phyloP scores from a whole-genome alignment of 2,113 vertebrate species.

The Leiothrix lutea region DNA sequence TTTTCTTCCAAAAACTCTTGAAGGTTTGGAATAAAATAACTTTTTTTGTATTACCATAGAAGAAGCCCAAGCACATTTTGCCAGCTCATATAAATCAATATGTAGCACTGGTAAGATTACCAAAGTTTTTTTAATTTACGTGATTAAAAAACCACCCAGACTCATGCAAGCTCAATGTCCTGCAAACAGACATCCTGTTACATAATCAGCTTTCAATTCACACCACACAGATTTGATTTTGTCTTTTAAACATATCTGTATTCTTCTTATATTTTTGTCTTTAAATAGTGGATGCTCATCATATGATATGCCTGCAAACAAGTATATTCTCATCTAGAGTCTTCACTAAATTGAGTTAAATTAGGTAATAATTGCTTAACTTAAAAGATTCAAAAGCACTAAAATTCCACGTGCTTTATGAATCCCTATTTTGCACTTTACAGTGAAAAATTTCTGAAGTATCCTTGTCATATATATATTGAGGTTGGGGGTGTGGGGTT shows the following conservation, averaged over 20 bases:
- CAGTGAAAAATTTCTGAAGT: background rate
- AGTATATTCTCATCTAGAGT: background rate
- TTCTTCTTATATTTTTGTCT: background rate
- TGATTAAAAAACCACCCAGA: background rate
- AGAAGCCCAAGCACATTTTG: background rate
- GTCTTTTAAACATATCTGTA: background rate
- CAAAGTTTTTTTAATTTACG: background rate
- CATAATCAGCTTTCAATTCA: background rate
- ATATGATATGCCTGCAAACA: background rate
- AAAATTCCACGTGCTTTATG: background rate
- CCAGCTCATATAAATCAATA: background rate
- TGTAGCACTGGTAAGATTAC: background rate
- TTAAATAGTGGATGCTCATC: background rate
- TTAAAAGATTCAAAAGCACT: background rate
- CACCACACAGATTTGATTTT: background rate
- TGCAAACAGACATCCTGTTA: background rate
- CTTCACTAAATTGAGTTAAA: background rate
- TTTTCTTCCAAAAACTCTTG: background rate
- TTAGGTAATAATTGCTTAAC: background rate
- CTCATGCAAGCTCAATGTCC: background rate
- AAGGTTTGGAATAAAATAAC: background rate
- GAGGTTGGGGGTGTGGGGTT: accelerated
- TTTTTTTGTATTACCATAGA: background rate
- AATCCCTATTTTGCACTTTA: background rate
- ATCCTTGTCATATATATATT: background rate